Conservation (phyloP, 2,888 invertebrate species). For the Dryobotodes eremita region DNA sequence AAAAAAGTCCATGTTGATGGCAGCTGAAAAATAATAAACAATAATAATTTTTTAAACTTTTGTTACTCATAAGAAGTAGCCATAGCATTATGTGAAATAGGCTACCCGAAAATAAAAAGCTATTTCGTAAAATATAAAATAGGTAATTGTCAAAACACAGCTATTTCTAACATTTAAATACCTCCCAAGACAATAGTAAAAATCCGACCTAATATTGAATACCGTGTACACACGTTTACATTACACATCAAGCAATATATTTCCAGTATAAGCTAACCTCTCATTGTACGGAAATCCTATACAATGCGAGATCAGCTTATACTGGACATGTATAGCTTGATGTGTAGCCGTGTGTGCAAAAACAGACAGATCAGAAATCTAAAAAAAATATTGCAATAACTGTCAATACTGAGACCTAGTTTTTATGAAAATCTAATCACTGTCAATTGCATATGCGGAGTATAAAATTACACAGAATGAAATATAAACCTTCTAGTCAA, state of each 20-base stretch:
- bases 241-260: no score
- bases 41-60: neutral
- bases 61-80: no score
- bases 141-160: neutral
- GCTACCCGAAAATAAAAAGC: neutral
- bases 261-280: no score
- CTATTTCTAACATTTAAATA: neutral
- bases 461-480: constrained; percentile 68
- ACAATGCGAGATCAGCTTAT: no score
- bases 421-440: constrained; percentile 52
- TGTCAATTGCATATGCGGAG: constrained; percentile 49
- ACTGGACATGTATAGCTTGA: no score
- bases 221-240: no score
- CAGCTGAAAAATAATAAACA: neutral
- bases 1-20: neutral
- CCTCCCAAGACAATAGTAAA: neutral
- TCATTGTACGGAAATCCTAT: no score
- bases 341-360: neutral
- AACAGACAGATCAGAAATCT: constrained; percentile 8
- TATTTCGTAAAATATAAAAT: neutral
- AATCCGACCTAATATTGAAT: no score
- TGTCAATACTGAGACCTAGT: constrained; percentile 44
- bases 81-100: no score
- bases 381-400: constrained; percentile 38
- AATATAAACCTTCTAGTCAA: constrained; percentile 54